Evolutionary conservation across 2,888 invertebrate genomes (phyloP).

Genomic region (Belgica antarctica): DNA sequence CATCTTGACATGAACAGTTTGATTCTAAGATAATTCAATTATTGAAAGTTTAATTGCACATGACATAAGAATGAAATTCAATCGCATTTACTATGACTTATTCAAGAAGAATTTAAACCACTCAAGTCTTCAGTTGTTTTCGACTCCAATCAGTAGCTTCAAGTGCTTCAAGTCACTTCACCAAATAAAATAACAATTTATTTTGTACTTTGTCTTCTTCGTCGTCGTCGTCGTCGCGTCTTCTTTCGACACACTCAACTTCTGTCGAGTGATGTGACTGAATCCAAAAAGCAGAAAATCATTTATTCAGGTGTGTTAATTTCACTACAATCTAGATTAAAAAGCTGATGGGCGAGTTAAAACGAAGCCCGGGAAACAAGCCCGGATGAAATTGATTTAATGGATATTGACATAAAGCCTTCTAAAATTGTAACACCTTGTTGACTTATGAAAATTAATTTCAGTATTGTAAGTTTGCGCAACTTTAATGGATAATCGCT

Average conservation of each 20-base stretch:
- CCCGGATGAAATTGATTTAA: conserved; percentile 27
- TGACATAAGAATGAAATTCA: no score
- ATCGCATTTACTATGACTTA: no score
- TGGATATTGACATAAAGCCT: conserved; percentile 27
- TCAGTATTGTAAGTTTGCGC: conserved; percentile 4
- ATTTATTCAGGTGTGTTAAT: conserved; percentile 29
- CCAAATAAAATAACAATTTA: conserved; percentile 3
- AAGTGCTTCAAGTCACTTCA: background rate
- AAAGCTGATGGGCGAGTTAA: no score
- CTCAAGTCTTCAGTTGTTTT: no score
- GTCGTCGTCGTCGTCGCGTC: background rate
- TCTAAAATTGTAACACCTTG: conserved; percentile 8
- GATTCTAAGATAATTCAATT: no score
- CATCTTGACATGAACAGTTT: no score
- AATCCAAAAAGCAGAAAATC: background rate
- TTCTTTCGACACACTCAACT: background rate
- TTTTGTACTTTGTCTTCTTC: conserved; percentile 13
- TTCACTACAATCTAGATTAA: conserved; percentile 32
- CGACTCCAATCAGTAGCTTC: background rate
- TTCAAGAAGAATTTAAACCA: no score
- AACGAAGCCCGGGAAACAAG: background rate
- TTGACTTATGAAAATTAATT: conserved; percentile 30
- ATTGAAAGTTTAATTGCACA: no score
- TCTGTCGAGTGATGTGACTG: background rate
- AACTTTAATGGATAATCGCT: background rate